Evolutionary conservation across 2,888 invertebrate species (phyloP).

Genomic region (Eupithecia insigniata): DNA sequence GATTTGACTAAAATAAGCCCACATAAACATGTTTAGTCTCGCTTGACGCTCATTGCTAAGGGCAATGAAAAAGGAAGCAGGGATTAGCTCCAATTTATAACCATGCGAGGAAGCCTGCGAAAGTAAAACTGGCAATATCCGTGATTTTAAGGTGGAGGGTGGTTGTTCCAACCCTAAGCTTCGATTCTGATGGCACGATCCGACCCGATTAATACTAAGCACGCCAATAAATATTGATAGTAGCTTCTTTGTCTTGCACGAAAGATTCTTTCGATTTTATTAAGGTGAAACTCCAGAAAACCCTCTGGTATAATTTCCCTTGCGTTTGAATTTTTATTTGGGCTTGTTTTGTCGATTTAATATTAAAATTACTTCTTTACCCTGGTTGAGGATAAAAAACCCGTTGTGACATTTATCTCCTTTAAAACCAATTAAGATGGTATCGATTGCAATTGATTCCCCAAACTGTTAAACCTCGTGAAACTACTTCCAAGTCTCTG

Average conservation of each 20-base stretch:
- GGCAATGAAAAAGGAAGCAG: not conserved
- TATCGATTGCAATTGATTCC: constrained; percentile 10
- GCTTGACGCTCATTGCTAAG: not conserved
- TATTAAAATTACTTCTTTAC: not conserved
- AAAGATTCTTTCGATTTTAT: constrained; percentile 78
- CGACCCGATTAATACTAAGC: constrained; percentile 82
- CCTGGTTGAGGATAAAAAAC: not conserved
- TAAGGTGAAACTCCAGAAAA: constrained; percentile 34
- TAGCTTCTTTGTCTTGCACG: constrained; percentile 80
- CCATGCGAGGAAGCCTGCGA: not conserved
- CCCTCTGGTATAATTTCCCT: not conserved
- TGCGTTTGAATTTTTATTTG: not conserved
- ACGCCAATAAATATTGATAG: constrained; percentile 83
- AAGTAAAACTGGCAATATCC: constrained; percentile 12
- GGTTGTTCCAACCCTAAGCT: constrained; percentile 17
- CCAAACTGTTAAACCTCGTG: not conserved
- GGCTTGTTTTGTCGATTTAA: not conserved
- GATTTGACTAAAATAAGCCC: not conserved
- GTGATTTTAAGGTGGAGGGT: constrained; percentile 13
- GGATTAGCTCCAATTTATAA: constrained; percentile 17
- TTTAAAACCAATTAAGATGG: constrained; percentile 10
- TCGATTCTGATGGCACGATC: constrained; percentile 60
- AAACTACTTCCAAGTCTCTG: constrained; percentile 1
- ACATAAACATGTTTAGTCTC: not conserved
- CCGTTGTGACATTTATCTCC: not conserved